A percentile compares a stretch with the other conserved stretches of the same genome.
Evolutionary conservation across 1,140 invertebrate genomes (phyloP).

Genomic region (Colletes latitarsis): DNA sequence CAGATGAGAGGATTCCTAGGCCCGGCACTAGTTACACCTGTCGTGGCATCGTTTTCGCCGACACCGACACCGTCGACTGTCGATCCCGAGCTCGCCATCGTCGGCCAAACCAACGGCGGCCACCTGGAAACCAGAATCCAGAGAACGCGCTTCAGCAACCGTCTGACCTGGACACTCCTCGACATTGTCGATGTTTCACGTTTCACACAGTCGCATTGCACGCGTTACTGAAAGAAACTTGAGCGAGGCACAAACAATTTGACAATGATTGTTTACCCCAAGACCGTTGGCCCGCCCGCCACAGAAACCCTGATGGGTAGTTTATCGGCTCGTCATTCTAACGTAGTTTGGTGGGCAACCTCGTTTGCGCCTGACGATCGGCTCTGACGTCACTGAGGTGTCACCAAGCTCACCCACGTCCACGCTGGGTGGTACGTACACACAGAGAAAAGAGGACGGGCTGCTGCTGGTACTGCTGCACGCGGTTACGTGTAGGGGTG

Average conservation of each 20-base stretch:
- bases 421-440: constrained; percentile 20
- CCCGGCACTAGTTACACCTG: constrained; percentile 55
- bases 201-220: neutral
- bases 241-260: constrained; percentile 36
- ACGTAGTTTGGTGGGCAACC: constrained; percentile 61
- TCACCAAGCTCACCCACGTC: constrained; percentile 39
- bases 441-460: constrained; percentile 19
- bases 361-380: constrained; percentile 65
- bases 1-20: constrained; percentile 84
- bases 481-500: neutral
- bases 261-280: constrained; percentile 58
- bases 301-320: constrained; percentile 54
- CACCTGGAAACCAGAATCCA: constrained; percentile 38
- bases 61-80: constrained; percentile 65
- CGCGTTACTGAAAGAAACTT: neutral
- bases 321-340: constrained; percentile 70
- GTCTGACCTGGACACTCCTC: neutral
- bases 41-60: constrained; percentile 68
- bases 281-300: constrained; percentile 62
- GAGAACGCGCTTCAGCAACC: constrained; percentile 33
- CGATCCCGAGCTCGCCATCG: constrained; percentile 73
- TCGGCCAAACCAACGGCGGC: constrained; percentile 44
- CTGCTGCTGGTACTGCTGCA: neutral
- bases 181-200: constrained; percentile 24
- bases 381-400: constrained; percentile 60